phyloP scores from a whole-genome alignment of 2,113 vertebrate species.

The Hepsetus odoe region DNA sequence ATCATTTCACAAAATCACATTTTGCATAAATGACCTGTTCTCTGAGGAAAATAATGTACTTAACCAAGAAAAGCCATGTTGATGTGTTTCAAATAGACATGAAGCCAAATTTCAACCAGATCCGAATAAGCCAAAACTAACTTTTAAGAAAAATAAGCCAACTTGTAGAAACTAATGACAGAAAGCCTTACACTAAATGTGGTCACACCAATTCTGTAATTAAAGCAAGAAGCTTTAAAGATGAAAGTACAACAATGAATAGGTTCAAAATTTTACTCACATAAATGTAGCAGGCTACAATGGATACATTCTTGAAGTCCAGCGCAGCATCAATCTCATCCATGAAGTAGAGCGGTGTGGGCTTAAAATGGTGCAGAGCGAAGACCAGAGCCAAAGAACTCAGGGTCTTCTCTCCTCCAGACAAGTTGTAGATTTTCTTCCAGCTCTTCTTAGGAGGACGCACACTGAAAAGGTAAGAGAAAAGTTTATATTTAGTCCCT shows the following conservation, averaged over 20 bases:
- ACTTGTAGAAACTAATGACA: no score
- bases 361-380: conserved; percentile 96
- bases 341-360: conserved; percentile 97
- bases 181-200: no score
- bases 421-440: conserved; percentile 99
- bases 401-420: conserved; percentile 96
- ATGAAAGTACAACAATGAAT: no score
- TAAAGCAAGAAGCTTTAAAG: no score
- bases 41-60: no score
- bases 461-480: conserved; percentile 74
- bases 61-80: no score
- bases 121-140: no score
- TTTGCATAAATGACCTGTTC: background rate
- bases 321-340: conserved; percentile 97
- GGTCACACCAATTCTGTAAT: no score
- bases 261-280: conserved; percentile 84
- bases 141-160: no score
- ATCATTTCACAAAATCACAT: no score
- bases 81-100: no score
- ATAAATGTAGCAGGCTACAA: conserved; percentile 95
- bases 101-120: no score
- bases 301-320: conserved; percentile 98
- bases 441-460: conserved; percentile 98
- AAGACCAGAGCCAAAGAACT: conserved; percentile 96
- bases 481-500: background rate